Conservation (phyloP, 2,797 vertebrate genomes). For the Pteronotus mesoamericanus region DNA sequence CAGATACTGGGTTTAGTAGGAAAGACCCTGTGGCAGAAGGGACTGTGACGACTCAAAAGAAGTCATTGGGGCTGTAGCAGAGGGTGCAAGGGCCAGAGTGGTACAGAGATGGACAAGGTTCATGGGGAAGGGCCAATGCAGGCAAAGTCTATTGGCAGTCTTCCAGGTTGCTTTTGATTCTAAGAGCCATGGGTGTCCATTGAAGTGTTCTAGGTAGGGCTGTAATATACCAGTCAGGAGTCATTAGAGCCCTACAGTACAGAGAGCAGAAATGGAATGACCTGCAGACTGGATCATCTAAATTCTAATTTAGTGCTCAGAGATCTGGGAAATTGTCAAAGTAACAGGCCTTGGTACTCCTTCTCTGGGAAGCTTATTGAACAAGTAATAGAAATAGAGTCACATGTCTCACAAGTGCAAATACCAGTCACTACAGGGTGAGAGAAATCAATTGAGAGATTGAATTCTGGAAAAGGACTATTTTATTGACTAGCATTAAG, state of each 20-base stretch:
- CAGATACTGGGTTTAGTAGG: not conserved
- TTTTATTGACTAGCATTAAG: not conserved
- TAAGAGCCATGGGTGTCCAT: not conserved
- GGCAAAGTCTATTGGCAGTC: not conserved
- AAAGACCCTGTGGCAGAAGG: not conserved
- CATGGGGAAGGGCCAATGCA: rapidly evolving
- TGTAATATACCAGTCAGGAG: not conserved
- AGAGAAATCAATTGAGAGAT: not conserved
- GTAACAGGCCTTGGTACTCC: not conserved
- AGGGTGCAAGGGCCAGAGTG: not conserved
- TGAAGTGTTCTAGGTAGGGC: not conserved
- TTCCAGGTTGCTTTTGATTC: not conserved
- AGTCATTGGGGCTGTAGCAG: not conserved
- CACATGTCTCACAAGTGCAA: not conserved
- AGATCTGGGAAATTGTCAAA: not conserved
- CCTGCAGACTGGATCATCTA: not conserved
- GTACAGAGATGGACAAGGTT: not conserved
- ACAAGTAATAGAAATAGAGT: not conserved
- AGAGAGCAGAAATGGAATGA: not conserved
- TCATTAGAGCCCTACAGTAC: not conserved
- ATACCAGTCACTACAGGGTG: not conserved
- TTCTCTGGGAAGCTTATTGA: not conserved
- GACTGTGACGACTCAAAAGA: not conserved
- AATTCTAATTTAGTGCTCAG: not conserved
- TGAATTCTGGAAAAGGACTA: not conserved